Conservation (phyloP, 1,140 invertebrate genomes). For the Leptinotarsa undecemlineata region DNA sequence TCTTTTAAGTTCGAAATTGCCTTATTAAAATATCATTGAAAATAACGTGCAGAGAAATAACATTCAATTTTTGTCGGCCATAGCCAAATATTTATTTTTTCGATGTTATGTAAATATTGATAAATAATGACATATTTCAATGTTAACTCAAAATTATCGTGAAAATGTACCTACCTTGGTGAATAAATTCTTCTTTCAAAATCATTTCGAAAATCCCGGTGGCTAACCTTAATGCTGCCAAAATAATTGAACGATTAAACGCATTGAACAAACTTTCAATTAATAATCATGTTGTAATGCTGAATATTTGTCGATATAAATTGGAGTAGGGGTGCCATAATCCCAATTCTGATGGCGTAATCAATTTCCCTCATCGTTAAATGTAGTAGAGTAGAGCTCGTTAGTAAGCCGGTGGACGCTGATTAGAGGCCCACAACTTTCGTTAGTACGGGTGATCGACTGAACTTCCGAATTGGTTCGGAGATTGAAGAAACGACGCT, state of each 20-base stretch:
- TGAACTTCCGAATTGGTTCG: too few relatives aligned
- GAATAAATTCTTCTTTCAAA: too few relatives aligned
- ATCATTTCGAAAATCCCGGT: not conserved
- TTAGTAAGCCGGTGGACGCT: constrained; percentile 28
- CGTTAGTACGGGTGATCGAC: not conserved
- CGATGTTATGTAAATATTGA: too few relatives aligned
- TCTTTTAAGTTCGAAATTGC: too few relatives aligned
- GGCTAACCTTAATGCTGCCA: not conserved
- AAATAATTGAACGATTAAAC: constrained; percentile 25
- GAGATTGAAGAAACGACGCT: too few relatives aligned
- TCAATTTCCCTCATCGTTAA: constrained; percentile 32
- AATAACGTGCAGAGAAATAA: too few relatives aligned
- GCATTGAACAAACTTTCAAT: constrained; percentile 29
- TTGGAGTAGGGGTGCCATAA: constrained; percentile 29
- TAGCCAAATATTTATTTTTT: too few relatives aligned
- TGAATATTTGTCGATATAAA: constrained; percentile 31
- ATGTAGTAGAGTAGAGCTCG: constrained; percentile 28
- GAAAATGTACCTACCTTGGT: too few relatives aligned
- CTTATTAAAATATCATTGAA: too few relatives aligned
- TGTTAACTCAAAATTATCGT: too few relatives aligned
- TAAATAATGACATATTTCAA: too few relatives aligned
- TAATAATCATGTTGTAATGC: constrained; percentile 27
- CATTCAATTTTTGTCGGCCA: too few relatives aligned
- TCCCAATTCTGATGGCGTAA: constrained; percentile 31
- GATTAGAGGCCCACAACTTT: constrained; percentile 20